Conservation (phyloP, 2,113 vertebrate species). For the Trochalopteron elliotii region DNA sequence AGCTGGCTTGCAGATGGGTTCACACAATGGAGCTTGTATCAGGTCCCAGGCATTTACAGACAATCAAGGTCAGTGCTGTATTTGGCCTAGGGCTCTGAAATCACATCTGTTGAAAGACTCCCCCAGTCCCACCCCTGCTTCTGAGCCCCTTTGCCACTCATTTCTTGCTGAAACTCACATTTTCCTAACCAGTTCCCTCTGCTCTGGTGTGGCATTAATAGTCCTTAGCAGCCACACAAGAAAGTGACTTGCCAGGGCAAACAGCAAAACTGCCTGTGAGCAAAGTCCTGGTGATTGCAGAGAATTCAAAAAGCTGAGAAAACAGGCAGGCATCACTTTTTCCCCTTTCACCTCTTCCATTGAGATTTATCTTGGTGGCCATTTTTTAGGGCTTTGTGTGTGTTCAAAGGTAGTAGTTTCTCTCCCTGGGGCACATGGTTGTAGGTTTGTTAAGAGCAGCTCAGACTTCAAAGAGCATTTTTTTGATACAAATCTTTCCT, state of each 20-base stretch:
- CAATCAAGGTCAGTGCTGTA: neutral
- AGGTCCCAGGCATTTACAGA: neutral
- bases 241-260: conserved; percentile 8
- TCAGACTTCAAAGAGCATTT: neutral
- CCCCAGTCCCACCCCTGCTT: neutral
- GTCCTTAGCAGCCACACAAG: neutral
- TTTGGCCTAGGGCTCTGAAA: conserved; percentile 6
- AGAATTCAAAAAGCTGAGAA: neutral
- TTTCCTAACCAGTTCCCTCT: neutral
- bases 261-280: neutral
- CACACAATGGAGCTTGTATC: conserved; percentile 36
- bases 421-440: neutral
- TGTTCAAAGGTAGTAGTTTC: neutral
- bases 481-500: conserved; percentile 20
- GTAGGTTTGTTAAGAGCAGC: neutral
- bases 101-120: neutral
- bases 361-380: neutral
- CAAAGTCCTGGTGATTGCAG: neutral
- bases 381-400: neutral
- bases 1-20: conserved; percentile 46
- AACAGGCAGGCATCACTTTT: neutral
- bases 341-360: neutral
- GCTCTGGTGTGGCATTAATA: neutral
- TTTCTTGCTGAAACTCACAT: neutral
- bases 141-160: neutral